Evolutionary conservation across 2,797 vertebrate genomes (phyloP), one percentile per base, ranked within the genome.

Genomic region (Microctenopoma stevenorrisi): DNA sequence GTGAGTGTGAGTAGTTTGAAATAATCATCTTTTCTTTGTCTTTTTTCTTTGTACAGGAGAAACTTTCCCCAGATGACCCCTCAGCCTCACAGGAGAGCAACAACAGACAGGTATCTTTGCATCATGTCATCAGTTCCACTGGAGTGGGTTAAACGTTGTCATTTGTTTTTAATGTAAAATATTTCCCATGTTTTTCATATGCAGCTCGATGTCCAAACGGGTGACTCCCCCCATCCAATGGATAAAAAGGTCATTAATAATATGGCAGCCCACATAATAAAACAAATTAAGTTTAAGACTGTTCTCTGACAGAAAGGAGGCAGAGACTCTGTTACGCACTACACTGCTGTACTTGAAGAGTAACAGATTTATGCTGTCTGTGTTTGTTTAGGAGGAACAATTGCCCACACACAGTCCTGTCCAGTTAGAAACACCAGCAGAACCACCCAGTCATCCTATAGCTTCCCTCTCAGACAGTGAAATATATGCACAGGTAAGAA

Each of bases 101-200:
- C 44, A 78, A 54, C 71, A 78, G 28, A 53, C 62, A 85, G 88
- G 92, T 92, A 64, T 8, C 65, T 50, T 18, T 37, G 55, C 38
- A 49, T 50, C 38, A 55, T 50, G 28, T 66, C 55, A 51, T 79
- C 69, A 70, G 44, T 68, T 51, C 63, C 50, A 55, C 52, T 74
- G 30, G 42, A 42, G 38, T 55, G 25, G 25, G 22, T 58, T 13
- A 68, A 69, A 49, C 65, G 12, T 68, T 68, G 43, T 46, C 35
- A 72, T 67, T 69, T 0, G 58, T 82, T 66, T 76, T 76, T 75
- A 54, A 78, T 42, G 15, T 42, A n/a, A 59, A 47, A 52, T 55
- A 25, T 43, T 26, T 48, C 56, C 9, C 11, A 13, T 70, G 18
- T 48, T 63, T 78, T 66, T 25, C 47, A 65, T 48, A 51, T 46